Evolutionary conservation across 2,888 invertebrate genomes (phyloP), one percentile per base, ranked within the genome.

Genomic region (Prosapia bicincta): DNA sequence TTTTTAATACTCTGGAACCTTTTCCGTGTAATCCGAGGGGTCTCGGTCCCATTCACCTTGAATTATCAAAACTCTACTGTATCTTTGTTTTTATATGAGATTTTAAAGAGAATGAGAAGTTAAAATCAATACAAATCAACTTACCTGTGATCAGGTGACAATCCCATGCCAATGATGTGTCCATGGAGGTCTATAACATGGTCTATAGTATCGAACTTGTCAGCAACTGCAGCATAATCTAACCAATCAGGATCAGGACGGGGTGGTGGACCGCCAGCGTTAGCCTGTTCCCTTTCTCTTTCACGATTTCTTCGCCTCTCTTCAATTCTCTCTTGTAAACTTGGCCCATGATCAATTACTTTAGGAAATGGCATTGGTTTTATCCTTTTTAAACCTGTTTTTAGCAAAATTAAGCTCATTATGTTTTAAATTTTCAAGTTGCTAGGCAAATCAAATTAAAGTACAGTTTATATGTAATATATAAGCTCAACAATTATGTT

Each of bases 161-260:
- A 85, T 1, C 92, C 91, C 93, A 95, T 93, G 80, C 95, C 95
- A 81, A 95, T 93, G 76, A 95, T 94, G 83, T 95, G 94, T 0
- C 94, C 95, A 83, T 94, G 92, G 72, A 95, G 87, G 85, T 95
- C 94, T 78, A 95, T 93, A 7, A 93, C 84, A 84, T 93, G 91
- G 85, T 95, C 95, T 20, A 93, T 89, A 83, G 88, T 88, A 83
- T 94, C 93, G 80, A 91, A 92, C 81, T 88, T 89, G 82, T 91
- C 89, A 7, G 89, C 89, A 3, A 92, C 91, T 1, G 90, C 86
- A 77, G 91, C 89, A 81, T 89, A 91, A 83, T 92, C 89, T 79
- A 88, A 84, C 90, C 91, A 92, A 83, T 91, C 89, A 0, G 90
- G 90, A 81, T 91, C 89, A 0, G 86, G 86, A 15, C 87, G 85